Conservation (phyloP, 2,113 vertebrate species). For the Oryzias woworae region DNA sequence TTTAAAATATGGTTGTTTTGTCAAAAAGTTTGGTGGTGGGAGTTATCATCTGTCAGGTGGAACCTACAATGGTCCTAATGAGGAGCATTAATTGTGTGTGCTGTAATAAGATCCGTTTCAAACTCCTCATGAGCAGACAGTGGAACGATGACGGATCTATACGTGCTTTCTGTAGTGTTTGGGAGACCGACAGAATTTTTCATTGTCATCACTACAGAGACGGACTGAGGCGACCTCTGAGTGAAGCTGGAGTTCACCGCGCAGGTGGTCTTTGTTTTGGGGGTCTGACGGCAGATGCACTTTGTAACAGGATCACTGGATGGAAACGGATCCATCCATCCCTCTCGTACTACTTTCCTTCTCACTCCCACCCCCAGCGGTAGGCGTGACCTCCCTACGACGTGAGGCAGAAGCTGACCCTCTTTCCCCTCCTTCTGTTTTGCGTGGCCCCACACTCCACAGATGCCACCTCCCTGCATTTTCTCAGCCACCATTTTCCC, state of each 20-base stretch:
- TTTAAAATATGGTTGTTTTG: too few relatives aligned
- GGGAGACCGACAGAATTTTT: background rate
- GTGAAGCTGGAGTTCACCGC: slow-evolving; percentile 29
- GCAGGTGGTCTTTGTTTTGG: slow-evolving; percentile 58
- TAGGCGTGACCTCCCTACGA: slow-evolving; percentile 32
- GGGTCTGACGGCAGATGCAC: slow-evolving; percentile 52
- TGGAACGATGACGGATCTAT: background rate
- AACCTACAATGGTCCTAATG: too few relatives aligned
- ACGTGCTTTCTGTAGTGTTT: slow-evolving; percentile 4
- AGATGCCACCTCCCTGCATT: slow-evolving; percentile 4
- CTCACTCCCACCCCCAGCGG: slow-evolving; percentile 29
- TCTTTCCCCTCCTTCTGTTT: background rate
- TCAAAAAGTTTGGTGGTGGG: too few relatives aligned
- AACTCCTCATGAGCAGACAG: background rate
- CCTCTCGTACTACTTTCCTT: background rate
- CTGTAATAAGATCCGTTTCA: slow-evolving; percentile 6
- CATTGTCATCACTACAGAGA: slow-evolving; percentile 43
- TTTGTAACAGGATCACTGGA: slow-evolving; percentile 68
- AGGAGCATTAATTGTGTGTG: background rate
- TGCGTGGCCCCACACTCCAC: background rate
- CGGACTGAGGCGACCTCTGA: slow-evolving; percentile 51
- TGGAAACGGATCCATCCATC: slow-evolving; percentile 49
- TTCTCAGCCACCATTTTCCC: slow-evolving; percentile 40
- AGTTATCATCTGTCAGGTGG: too few relatives aligned
- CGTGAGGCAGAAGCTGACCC: slow-evolving; percentile 39